A percentile compares a stretch with the other conserved stretches of the same genome.
Conservation (phyloP, 2,113 vertebrate species). For the Myotis brandtii region DNA sequence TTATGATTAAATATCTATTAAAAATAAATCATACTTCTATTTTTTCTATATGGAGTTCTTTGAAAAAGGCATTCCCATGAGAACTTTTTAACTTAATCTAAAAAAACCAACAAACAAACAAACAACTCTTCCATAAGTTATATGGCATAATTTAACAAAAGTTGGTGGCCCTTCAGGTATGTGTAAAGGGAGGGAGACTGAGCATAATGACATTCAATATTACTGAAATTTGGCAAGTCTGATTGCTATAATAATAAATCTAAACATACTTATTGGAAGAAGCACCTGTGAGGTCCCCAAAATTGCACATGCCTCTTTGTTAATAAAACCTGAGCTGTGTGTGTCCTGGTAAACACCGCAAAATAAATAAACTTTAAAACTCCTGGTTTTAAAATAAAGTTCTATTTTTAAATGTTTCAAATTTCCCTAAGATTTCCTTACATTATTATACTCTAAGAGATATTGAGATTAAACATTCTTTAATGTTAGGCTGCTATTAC, state of each 20-base stretch:
- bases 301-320: background rate
- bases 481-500: background rate
- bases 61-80: background rate
- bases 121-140: background rate
- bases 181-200: background rate
- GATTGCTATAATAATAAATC: background rate
- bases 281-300: background rate
- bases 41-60: background rate
- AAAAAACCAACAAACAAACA: background rate
- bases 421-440: background rate
- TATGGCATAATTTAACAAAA: background rate
- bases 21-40: conserved; percentile 11
- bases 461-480: background rate
- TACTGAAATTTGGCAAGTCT: conserved; percentile 14
- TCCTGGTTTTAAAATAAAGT: background rate
- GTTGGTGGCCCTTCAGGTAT: background rate
- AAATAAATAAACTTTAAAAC: conserved; percentile 39
- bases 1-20: conserved; percentile 1
- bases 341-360: background rate
- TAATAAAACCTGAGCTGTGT: background rate
- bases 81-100: background rate
- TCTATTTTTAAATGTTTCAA: conserved; percentile 40
- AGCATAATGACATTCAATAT: background rate
- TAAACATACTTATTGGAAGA: conserved; percentile 12
- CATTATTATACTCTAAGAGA: background rate